phyloP scores from a whole-genome alignment of 23 tunicate species.

The Styela clava region DNA sequence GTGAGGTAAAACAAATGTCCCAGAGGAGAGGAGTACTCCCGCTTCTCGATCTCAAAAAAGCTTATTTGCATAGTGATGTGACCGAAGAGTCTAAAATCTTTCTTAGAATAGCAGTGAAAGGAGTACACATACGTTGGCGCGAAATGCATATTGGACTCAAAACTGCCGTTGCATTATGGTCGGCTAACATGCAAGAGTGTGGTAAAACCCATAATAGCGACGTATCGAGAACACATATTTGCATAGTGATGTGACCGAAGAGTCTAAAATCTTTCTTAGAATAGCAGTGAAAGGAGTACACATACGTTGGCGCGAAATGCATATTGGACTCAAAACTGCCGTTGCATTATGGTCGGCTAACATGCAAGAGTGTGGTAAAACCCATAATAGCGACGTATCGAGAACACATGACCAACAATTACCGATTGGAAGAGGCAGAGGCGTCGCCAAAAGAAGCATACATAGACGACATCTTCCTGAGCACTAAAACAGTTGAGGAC shows the following conservation, averaged over 20 bases:
- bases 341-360: background rate
- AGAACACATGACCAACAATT: background rate
- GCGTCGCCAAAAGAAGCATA: conserved; percentile 15
- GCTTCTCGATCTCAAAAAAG: background rate
- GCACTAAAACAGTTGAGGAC: conserved; percentile 17
- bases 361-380: conserved; percentile 9
- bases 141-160: background rate
- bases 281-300: background rate
- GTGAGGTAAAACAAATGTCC: background rate
- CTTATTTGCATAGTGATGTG: background rate
- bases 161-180: background rate
- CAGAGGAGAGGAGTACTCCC: background rate
- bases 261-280: background rate
- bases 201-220: conserved; percentile 12
- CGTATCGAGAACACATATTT: background rate
- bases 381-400: too few species aligned
- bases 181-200: conserved; percentile 11
- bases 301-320: background rate
- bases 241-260: background rate
- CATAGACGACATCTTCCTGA: conserved; percentile 38
- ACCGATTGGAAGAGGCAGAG: background rate
- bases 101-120: background rate
- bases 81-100: background rate
- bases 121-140: background rate
- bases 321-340: background rate